A percentile compares a stretch with the other conserved stretches of the same genome.
phyloP scores from a whole-genome alignment of 2,888 invertebrate genomes.

The Leptinotarsa peninsularis region DNA sequence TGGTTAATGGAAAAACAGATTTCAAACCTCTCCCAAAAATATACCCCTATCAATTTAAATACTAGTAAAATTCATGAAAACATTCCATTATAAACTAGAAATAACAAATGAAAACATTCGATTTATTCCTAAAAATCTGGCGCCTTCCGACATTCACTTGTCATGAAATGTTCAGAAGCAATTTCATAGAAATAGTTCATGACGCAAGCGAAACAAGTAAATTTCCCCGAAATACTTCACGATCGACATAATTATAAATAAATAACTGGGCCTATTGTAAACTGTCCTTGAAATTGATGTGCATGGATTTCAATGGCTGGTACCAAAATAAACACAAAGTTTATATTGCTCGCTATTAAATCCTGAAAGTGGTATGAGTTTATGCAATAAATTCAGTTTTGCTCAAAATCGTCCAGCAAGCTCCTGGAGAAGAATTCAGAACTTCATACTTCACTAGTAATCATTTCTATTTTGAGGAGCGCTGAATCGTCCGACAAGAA shows the following conservation, averaged over 20 bases:
- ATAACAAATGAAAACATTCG: not conserved
- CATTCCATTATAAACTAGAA: not conserved
- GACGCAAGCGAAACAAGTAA: constrained; percentile 30
- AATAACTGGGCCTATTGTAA: constrained; percentile 28
- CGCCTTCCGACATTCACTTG: not conserved
- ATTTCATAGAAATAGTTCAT: constrained; percentile 18
- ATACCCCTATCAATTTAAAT: no score
- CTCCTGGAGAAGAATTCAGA: no score
- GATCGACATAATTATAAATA: constrained; percentile 35
- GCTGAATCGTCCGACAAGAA: no score
- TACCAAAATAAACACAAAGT: constrained; percentile 12
- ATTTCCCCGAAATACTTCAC: constrained; percentile 27
- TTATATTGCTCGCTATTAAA: not conserved
- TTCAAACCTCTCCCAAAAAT: no score
- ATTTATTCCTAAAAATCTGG: not conserved
- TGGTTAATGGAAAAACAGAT: no score
- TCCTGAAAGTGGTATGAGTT: not conserved
- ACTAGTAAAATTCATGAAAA: not conserved
- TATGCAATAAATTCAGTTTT: not conserved
- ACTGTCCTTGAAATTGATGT: constrained; percentile 31
- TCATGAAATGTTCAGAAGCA: constrained; percentile 5
- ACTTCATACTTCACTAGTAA: no score
- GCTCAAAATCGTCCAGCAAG: not conserved
- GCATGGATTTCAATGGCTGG: constrained; percentile 8
- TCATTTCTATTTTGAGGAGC: no score